phyloP scores from a whole-genome alignment of 2,113 vertebrate species.

The Ammodytes marinus region DNA sequence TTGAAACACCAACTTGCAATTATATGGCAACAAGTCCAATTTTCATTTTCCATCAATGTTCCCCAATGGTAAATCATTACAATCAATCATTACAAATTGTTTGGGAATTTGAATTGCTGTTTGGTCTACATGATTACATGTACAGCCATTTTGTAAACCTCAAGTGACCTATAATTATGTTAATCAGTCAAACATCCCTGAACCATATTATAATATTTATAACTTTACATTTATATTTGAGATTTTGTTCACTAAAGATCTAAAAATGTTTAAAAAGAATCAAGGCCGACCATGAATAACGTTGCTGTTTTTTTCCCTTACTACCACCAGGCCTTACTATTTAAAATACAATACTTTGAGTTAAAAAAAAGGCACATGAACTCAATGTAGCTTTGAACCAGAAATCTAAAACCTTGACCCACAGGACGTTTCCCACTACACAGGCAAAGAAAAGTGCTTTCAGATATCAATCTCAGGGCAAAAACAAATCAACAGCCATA shows the following conservation, averaged over 20 bases:
- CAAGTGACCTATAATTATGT: no score
- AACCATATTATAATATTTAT: no score
- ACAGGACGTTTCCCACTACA: slow-evolving; percentile 19
- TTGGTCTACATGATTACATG: no score
- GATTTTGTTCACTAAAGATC: slow-evolving; percentile 5
- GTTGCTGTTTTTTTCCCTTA: slow-evolving; percentile 1
- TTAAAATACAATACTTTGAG: slow-evolving; percentile 22
- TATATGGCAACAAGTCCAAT: no score
- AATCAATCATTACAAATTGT: no score
- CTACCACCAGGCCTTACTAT: slow-evolving; percentile 2
- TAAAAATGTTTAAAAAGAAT: slow-evolving; percentile 17
- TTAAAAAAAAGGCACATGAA: slow-evolving; percentile 26
- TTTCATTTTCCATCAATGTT: no score
- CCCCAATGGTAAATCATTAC: no score
- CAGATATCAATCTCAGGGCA: slow-evolving; percentile 48
- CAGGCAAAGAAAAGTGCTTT: slow-evolving; percentile 31
- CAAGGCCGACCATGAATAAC: slow-evolving; percentile 16
- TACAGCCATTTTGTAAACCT: no score
- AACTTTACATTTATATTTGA: slow-evolving; percentile 9
- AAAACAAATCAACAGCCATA: slow-evolving; percentile 56
- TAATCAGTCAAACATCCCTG: no score
- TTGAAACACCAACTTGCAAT: no score
- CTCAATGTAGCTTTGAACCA: slow-evolving; percentile 53
- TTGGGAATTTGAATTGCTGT: no score
- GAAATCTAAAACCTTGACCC: slow-evolving; percentile 45